A percentile compares a stretch with the other conserved stretches of the same genome.
Evolutionary conservation across 2,797 vertebrate genomes (phyloP).

Genomic region (Perdix hodgsoniae): DNA sequence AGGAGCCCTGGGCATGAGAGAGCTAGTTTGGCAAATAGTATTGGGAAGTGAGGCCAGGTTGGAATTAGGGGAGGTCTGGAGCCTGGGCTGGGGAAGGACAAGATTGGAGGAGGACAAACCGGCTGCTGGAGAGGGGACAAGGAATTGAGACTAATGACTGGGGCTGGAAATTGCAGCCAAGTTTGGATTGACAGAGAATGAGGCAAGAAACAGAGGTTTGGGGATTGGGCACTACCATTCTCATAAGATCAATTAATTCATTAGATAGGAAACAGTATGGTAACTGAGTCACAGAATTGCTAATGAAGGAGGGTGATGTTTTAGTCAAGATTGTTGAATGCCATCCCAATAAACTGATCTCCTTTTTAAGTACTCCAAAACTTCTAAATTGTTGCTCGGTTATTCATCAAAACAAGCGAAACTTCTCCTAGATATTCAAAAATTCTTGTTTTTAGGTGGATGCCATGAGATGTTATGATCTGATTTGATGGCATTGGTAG

Average conservation of each 20-base stretch:
- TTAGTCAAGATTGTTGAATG: not conserved
- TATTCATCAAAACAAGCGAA: not conserved
- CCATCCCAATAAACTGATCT: not conserved
- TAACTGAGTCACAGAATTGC: not conserved
- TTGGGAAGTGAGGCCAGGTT: not conserved
- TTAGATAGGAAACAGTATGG: not conserved
- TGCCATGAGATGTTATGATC: not conserved
- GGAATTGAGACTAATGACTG: not conserved
- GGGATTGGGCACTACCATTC: not conserved
- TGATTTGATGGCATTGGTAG: not conserved
- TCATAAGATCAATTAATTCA: not conserved
- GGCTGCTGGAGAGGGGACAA: not conserved
- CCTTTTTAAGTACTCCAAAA: not conserved
- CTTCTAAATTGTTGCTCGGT: not conserved
- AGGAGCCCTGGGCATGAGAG: not conserved
- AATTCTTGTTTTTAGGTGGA: not conserved
- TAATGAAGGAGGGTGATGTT: not conserved
- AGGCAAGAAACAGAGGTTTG: not conserved
- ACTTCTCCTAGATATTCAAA: not conserved
- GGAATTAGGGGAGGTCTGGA: not conserved
- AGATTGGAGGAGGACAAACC: too few relatives aligned
- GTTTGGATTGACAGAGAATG: not conserved
- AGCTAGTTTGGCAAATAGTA: not conserved
- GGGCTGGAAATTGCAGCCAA: not conserved
- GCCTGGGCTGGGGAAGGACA: not conserved